These are phyloP conservation scores for Anisognathus igniventris DNA, from an alignment of 2,797 vertebrate species.

Conservation along the genomic window DNA sequence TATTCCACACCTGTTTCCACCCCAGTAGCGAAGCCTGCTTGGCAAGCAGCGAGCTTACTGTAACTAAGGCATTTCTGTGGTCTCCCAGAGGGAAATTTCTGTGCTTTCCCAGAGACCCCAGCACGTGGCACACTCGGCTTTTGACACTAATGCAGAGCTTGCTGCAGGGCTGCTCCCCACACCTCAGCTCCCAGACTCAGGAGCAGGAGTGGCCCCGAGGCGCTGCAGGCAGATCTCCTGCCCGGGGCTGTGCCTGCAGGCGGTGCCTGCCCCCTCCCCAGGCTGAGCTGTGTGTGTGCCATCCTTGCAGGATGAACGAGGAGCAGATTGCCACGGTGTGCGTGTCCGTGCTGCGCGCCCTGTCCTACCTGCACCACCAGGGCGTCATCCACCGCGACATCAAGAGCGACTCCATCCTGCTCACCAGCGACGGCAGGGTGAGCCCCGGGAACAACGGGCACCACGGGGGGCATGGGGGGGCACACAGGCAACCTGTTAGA, in stretches of 20 bases:
- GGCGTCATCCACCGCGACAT: conserved; percentile 98
- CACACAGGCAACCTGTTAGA: background rate
- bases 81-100: background rate
- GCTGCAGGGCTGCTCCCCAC: too few species aligned
- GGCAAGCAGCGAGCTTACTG: background rate
- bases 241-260: too few species aligned
- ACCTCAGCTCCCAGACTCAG: too few species aligned
- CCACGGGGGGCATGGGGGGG: too few species aligned
- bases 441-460: conserved; percentile 2
- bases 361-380: conserved; percentile 95
- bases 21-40: background rate
- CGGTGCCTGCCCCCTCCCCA: too few species aligned
- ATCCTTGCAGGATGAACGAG: conserved; percentile 91
- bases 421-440: conserved; percentile 95
- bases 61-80: background rate
- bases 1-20: background rate
- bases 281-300: background rate
- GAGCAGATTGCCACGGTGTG: conserved; percentile 98
- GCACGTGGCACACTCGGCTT: background rate
- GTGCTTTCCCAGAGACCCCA: background rate
- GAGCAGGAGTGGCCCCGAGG: too few species aligned
- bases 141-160: background rate
- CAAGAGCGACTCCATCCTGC: conserved; percentile 97
- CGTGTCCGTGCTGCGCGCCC: conserved; percentile 90
- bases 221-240: too few species aligned